Base-by-base conservation (phyloP, 2,888 invertebrate species). In the Resseliella maxima region DNA sequence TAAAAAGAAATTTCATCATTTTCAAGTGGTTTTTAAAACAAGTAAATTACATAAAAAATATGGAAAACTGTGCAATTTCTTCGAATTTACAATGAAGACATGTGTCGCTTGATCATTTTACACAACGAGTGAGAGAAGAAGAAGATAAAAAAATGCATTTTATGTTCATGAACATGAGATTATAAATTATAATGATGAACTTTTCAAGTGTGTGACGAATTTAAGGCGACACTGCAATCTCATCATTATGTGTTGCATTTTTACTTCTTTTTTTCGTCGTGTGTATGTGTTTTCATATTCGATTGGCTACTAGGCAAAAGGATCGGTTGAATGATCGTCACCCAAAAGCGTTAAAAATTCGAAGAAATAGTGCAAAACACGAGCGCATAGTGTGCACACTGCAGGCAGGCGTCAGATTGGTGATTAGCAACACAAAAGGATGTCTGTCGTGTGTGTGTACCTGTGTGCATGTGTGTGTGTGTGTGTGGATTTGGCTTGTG, bases 191-290 rank as follows among this genome's bases (percentile, higher is more conserved):
- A 50, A 50, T 50, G 46, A 50, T 50, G 15, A 15, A 50, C 8
- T 15, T 50, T 50, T 50, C 46, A 59, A 59, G 59, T 50, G 59
- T 12, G 59, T 59, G 59, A 24, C 59, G 24, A 59, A 59, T 59
- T n/a, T 59, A 6, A 50, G 18, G 18, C 18, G 46, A 41, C 6
- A 41, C 41, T 41, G 41, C 12, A 41, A 12, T 41, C 45, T 45
- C 41, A 12, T 41, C 12, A 12, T 41, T 41, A 41, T 41, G n/a
- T n/a, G n/a, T 41, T 41, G 5, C 41, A 12, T 8, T 41, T 12
- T 41, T 41, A 45, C 15, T 21, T 21, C n/a, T 50, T 50, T 50
- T 50, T 50, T 18, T 50, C 18, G 18, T 50, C 50, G n/a, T 50
- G 15, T 50, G 41, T 41, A 12, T 41, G 41, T 50, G 15, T n/a